phyloP scores from a whole-genome alignment of 2,797 vertebrate species.

The Hemitrygon akajei region DNA sequence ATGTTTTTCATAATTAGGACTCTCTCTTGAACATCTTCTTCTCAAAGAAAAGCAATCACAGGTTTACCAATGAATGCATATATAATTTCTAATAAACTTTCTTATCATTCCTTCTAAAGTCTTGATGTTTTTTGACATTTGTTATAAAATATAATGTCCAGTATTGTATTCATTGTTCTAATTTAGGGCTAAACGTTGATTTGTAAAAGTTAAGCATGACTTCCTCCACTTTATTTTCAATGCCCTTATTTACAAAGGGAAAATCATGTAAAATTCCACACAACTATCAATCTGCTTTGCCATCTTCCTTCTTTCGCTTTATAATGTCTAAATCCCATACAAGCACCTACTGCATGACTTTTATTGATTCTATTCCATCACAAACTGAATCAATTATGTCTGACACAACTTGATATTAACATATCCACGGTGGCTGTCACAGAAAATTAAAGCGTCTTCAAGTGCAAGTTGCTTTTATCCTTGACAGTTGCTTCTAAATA shows the following conservation, averaged over 20 bases:
- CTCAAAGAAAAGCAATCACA: not conserved
- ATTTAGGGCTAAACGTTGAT: not conserved
- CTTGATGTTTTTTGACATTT: not conserved
- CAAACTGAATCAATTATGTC: not conserved
- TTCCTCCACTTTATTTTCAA: not conserved
- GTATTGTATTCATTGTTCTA: not conserved
- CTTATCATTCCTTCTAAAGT: not conserved
- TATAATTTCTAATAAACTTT: not conserved
- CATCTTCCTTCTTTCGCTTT: not conserved
- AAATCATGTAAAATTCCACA: not conserved
- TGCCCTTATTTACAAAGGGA: not conserved
- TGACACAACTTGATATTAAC: not conserved
- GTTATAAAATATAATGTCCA: not conserved
- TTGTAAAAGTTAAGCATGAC: not conserved
- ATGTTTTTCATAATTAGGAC: not conserved
- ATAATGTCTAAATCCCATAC: not conserved
- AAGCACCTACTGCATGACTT: not conserved
- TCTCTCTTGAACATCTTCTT: not conserved
- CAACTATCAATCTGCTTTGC: not conserved
- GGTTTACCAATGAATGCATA: not conserved
- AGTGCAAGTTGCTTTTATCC: not conserved
- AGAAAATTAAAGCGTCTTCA: not conserved
- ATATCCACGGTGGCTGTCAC: not conserved
- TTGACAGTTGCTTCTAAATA: not conserved
- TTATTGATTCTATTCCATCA: not conserved